Base-by-base conservation (phyloP, 2,797 vertebrate genomes). In the Bufotes viridis region DNA sequence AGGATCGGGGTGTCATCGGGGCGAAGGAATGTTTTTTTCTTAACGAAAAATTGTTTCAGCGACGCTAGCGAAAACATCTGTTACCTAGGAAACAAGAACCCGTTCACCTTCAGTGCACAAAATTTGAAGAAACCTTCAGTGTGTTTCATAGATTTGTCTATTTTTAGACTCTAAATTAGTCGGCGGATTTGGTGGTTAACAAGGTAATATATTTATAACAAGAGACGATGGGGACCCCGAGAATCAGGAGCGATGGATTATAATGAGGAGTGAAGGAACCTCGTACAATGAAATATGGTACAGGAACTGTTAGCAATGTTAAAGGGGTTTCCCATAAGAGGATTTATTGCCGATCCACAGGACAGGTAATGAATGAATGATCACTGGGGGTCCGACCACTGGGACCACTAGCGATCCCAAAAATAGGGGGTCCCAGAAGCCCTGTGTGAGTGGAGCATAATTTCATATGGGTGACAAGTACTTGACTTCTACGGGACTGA, bases 31-130 rank as follows among this genome's bases (percentile, higher is more conserved):
- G 42, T 42, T 91, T 90, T 92, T 94, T 93, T 91, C 90, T 90
- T 87, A 90, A 89, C 91, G 92, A 17, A 92, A 93, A 88, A 90
- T 81, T 69, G 80, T 83, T 90, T 91, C 86, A 81, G 91, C 92
- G n/a, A 91, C 72, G 85, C 82, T 91, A 93, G 92, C 0, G 87
- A 85, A 90, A 85, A 90, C 92, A 74, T 93, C 93, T 92, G 94
- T 96, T 94, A 94, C 95, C 95, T 95, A 94, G 95, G 93, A 81
- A 96, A 96, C 95, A 94, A 93, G 53, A 93, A 91, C 72, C 92
- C 89, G 93, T 91, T 94, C 93, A 94, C 93, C 93, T 94, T 90
- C 90, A 60, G 61, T 34, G 3, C 91, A 91, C 90, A 91, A 90
- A 84, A 90, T 90, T 92, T 91, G 87, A 75, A 89, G 91, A 93